Base-by-base conservation (phyloP, 2,888 invertebrate genomes). In the Monopis laevigella region DNA sequence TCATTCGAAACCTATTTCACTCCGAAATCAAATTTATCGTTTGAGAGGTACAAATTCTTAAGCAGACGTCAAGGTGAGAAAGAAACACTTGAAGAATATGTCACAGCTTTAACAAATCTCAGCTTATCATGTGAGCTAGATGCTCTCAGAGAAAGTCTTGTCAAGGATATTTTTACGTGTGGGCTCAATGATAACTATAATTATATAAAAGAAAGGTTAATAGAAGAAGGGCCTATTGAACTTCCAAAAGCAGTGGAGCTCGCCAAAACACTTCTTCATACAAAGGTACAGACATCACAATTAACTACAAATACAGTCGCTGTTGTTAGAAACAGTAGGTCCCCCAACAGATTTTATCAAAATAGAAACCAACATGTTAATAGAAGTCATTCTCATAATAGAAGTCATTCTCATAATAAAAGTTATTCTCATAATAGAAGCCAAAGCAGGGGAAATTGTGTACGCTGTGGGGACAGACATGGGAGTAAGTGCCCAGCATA, bases 71-170 rank as follows among this genome's bases (percentile, higher is more conserved):
- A 34, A 16, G 5, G 14, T 11, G 5, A 13, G 14, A 14, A 12
- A 10, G 14, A 34, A 34, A 5, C 6, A n/a, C 14, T 18, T 3
- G 19, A 36, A 18, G 18, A 18, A n/a, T 36, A 18, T 36, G 19
- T 36, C 11, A 18, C 19, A 18, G n/a, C 11, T n/a, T 18, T 36
- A 6, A 36, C 11, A 16, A 18, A 36, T 12, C 11, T 36, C 2
- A 36, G 36, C 18, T 11, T 18, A 4, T 17, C 36, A 7, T 36
- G 36, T 36, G 36, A 36, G 19, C 18, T 36, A 4, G 36, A 19
- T 13, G 14, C 4, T 4, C 14, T n/a, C n/a, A n/a, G n/a, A n/a
- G n/a, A n/a, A n/a, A n/a, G n/a, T n/a, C 19, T 36, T 3, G 19
- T 36, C 2, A 36, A 36, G 18, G 36, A 36, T 12, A 36, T 16